phyloP scores from a whole-genome alignment of 2,888 invertebrate genomes.

The Drosophila emarginata region DNA sequence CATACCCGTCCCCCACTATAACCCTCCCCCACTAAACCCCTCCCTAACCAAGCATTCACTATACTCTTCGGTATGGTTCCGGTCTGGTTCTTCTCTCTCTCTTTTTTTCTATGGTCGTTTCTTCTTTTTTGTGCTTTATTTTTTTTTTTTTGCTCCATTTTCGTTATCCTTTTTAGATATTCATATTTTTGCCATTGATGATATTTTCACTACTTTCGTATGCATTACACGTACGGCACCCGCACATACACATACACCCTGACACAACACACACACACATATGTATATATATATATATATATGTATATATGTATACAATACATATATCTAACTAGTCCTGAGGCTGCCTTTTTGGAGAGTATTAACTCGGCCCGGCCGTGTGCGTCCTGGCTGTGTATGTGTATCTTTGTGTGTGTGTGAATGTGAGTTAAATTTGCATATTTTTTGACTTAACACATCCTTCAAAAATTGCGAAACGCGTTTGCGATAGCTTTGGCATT shows the following conservation, averaged over 20 bases:
- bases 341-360: constrained; percentile 46
- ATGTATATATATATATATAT: constrained; percentile 18
- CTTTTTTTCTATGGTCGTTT: constrained; percentile 7
- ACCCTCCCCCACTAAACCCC: neutral
- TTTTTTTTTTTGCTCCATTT: constrained; percentile 51
- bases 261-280: constrained; percentile 9
- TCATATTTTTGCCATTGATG: constrained; percentile 75
- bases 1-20: neutral
- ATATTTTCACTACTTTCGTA: constrained; percentile 77
- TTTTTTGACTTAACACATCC: constrained; percentile 77
- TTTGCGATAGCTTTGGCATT: constrained; percentile 76
- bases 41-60: neutral
- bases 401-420: constrained; percentile 29
- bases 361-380: constrained; percentile 55
- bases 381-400: constrained; percentile 25
- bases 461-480: constrained; percentile 76
- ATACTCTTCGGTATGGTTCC: constrained; percentile 3
- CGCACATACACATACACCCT: constrained; percentile 41
- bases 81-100: constrained; percentile 18
- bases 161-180: constrained; percentile 76
- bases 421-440: constrained; percentile 65
- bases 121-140: neutral
- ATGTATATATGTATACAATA: constrained; percentile 30
- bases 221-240: constrained; percentile 70
- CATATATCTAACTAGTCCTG: constrained; percentile 24